Conservation (phyloP, 2,888 invertebrate genomes). For the Dioctria linearis region DNA sequence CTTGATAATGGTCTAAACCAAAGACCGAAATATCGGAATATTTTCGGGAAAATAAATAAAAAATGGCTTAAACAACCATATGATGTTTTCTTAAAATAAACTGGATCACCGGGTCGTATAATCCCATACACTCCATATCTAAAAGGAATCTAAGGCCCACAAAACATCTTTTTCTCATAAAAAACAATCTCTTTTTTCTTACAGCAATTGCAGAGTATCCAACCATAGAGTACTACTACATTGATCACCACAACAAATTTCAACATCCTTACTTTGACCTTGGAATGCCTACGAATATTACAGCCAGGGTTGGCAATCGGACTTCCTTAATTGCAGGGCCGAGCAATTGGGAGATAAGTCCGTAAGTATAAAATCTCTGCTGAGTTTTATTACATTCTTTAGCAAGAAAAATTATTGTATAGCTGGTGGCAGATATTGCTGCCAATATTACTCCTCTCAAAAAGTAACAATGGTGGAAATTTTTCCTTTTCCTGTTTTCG, state of each 20-base stretch:
- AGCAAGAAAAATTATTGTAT: background rate
- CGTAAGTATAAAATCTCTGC: slow-evolving; percentile 74
- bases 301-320: slow-evolving; percentile 89
- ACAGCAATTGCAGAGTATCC: slow-evolving; percentile 43
- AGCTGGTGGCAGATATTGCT: background rate
- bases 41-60: too few species aligned
- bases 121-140: too few species aligned
- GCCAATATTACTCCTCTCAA: background rate
- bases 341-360: slow-evolving; percentile 91
- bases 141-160: too few species aligned
- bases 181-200: too few species aligned
- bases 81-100: too few species aligned
- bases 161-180: too few species aligned
- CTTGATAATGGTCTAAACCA: too few species aligned
- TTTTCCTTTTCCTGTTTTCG: background rate
- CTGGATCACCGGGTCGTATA: too few species aligned
- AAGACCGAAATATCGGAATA: too few species aligned
- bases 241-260: slow-evolving; percentile 50
- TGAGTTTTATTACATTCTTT: slow-evolving; percentile 12
- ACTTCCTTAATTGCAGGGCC: slow-evolving; percentile 89
- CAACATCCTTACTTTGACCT: slow-evolving; percentile 85
- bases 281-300: slow-evolving; percentile 87
- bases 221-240: slow-evolving; percentile 17
- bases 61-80: too few species aligned
- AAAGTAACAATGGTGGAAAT: background rate